Percentiles rank a stretch among this genome's conserved stretches.
Conservation (phyloP, 1,140 invertebrate species). For the Sycophaga agraensis region DNA sequence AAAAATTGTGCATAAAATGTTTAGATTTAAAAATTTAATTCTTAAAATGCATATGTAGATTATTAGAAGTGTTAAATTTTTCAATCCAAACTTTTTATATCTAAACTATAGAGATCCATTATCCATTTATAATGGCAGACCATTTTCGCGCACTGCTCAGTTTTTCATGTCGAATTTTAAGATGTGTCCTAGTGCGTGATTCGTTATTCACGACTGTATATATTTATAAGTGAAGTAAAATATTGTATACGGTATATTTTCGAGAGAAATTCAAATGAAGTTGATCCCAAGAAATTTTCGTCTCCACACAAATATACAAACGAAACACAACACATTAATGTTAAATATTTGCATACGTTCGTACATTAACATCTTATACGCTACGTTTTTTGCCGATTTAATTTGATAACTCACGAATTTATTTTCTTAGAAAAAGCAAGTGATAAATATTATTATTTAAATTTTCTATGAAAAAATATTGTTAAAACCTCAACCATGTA, state of each 20-base stretch:
- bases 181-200: constrained; percentile 46
- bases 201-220: constrained; percentile 53
- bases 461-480: constrained; percentile 16
- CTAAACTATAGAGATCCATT: constrained; percentile 6
- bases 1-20: constrained; percentile 21
- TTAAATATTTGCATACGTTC: constrained; percentile 21
- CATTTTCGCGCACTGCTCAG: constrained; percentile 48
- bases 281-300: constrained; percentile 27
- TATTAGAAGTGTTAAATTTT: constrained; percentile 24
- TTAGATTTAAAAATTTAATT: constrained; percentile 27
- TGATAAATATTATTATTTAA: constrained; percentile 27
- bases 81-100: constrained; percentile 24
- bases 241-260: constrained; percentile 60
- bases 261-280: constrained; percentile 39
- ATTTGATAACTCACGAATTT: constrained; percentile 34
- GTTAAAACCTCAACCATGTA: constrained; percentile 9
- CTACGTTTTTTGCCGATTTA: constrained; percentile 31
- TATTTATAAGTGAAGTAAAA: constrained; percentile 58
- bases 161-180: constrained; percentile 46
- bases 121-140: constrained; percentile 15
- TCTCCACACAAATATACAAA: constrained; percentile 19
- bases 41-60: constrained; percentile 11
- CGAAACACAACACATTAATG: constrained; percentile 22
- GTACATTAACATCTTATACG: constrained; percentile 15
- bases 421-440: constrained; percentile 15